Evolutionary conservation across 2,797 vertebrate genomes (phyloP).

Genomic region (Euthynnus affinis): DNA sequence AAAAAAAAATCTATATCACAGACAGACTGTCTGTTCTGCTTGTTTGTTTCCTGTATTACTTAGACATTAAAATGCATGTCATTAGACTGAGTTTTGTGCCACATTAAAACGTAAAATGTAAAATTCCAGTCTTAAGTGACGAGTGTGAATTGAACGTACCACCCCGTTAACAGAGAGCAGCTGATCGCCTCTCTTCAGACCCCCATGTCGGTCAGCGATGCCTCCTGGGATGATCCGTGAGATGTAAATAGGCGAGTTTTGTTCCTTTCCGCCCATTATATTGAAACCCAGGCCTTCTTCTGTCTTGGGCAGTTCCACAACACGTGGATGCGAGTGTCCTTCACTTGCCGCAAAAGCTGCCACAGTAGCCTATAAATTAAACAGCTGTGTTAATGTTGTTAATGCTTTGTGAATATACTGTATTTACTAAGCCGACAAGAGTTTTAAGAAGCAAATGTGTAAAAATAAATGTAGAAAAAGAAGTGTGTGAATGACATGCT

Average conservation of each 20-base stretch:
- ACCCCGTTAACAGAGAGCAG: conserved; percentile 98
- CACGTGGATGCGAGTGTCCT: conserved; percentile 97
- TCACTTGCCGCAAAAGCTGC: conserved; percentile 99
- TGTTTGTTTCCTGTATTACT: neutral
- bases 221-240: conserved; percentile 98
- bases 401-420: neutral
- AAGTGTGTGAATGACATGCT: neutral
- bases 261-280: conserved; percentile 99
- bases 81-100: neutral
- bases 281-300: conserved; percentile 99
- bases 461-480: neutral
- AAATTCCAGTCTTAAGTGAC: neutral
- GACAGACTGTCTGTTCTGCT: neutral
- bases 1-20: too few species aligned
- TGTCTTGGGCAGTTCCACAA: conserved; percentile 97
- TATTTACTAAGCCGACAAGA: neutral
- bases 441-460: conserved; percentile 3
- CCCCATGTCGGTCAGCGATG: conserved; percentile 96
- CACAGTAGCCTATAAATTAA: conserved; percentile 91
- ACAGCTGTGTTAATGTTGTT: neutral
- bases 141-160: conserved; percentile 83
- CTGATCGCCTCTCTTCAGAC: conserved; percentile 97
- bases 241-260: conserved; percentile 99
- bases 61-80: neutral
- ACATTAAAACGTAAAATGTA: conserved; percentile 6